These are phyloP conservation scores for Chamaetylas fuelleborni DNA, from an alignment of 2,113 vertebrate genomes.

Conservation along the genomic window DNA sequence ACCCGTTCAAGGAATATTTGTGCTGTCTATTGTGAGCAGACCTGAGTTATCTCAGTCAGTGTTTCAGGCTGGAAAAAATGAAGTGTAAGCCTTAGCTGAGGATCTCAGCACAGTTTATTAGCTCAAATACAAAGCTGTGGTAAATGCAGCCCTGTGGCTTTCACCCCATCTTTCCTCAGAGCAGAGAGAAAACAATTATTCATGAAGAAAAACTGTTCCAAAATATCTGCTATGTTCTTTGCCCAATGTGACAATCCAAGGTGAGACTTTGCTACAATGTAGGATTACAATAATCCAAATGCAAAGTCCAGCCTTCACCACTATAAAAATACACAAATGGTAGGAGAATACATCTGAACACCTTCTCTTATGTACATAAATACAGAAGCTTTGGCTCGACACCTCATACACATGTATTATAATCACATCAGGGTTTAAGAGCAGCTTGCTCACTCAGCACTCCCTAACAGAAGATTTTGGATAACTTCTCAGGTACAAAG, in stretches of 20 bases:
- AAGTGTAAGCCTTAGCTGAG: background rate
- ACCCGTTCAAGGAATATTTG: background rate
- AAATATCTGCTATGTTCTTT: background rate
- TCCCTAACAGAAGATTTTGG: background rate
- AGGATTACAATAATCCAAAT: background rate
- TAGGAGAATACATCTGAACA: background rate
- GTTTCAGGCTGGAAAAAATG: background rate
- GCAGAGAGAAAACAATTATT: background rate
- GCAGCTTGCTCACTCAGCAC: background rate
- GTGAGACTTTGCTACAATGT: background rate
- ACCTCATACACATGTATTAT: background rate
- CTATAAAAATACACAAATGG: background rate
- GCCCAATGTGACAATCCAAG: background rate
- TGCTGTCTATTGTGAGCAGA: background rate
- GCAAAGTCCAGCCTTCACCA: background rate
- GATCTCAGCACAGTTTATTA: conserved; percentile 4
- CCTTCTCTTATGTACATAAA: background rate
- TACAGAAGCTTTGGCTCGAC: background rate
- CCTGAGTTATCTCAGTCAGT: background rate
- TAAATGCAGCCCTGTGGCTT: background rate
- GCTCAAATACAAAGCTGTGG: conserved; percentile 2
- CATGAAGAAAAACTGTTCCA: background rate
- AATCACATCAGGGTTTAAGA: background rate
- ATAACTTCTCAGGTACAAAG: background rate
- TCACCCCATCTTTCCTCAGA: background rate